Percentiles rank a stretch among this genome's conserved stretches.
Evolutionary conservation across 92 coral and sea anemone genomes (phyloP).

Genomic region (Ricordea florida): DNA sequence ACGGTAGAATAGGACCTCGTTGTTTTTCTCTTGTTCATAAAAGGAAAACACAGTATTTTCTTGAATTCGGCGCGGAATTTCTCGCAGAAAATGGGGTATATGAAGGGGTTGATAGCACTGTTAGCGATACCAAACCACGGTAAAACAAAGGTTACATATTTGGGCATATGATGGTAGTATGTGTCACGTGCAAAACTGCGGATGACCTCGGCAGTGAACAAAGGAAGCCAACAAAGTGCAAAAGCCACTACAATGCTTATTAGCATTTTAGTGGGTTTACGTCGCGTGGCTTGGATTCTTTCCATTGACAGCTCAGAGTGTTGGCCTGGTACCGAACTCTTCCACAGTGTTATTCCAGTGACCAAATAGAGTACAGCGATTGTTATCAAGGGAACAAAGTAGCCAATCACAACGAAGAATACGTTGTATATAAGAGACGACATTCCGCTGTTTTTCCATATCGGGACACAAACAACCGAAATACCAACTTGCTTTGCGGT

Average conservation of each 20-base stretch:
- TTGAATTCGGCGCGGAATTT: conserved; percentile 68
- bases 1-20: neutral
- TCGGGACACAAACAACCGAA: conserved; percentile 37
- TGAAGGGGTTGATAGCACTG: conserved; percentile 78
- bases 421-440: conserved; percentile 48
- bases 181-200: conserved; percentile 38
- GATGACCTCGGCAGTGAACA: conserved; percentile 62
- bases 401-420: conserved; percentile 41
- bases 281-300: conserved; percentile 47
- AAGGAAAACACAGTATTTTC: conserved; percentile 32
- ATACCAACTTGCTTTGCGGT: conserved; percentile 20
- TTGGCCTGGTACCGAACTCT: conserved; percentile 64
- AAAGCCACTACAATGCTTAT: conserved; percentile 66
- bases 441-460: conserved; percentile 52
- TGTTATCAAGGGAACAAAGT: conserved; percentile 53
- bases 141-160: conserved; percentile 24
- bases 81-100: conserved; percentile 67
- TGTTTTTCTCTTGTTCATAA: neutral
- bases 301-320: conserved; percentile 14
- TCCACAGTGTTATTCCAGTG: conserved; percentile 70
- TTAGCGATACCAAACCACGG: conserved; percentile 85
- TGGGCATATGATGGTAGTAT: conserved; percentile 47
- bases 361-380: conserved; percentile 53
- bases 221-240: conserved; percentile 87
- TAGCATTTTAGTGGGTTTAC: conserved; percentile 82